phyloP scores from a whole-genome alignment of 2,113 vertebrate species.

The Passer montanus region DNA sequence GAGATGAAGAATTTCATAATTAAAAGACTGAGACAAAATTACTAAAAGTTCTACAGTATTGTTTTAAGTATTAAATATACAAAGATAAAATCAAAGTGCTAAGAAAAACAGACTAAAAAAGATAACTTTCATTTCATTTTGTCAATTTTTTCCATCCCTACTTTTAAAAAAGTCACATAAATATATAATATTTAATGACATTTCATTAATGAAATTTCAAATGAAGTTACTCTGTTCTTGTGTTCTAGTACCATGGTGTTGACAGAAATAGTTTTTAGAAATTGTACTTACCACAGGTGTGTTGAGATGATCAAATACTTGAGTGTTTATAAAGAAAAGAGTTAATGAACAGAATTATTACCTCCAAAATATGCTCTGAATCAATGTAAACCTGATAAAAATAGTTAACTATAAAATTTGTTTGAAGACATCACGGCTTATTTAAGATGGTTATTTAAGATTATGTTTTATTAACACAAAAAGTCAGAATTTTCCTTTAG shows the following conservation, averaged over 20 bases:
- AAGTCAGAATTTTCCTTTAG: background rate
- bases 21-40: background rate
- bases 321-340: background rate
- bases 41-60: background rate
- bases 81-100: background rate
- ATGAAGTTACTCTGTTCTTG: background rate
- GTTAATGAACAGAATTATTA: background rate
- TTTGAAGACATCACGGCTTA: background rate
- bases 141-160: background rate
- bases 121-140: background rate
- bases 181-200: background rate
- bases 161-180: background rate
- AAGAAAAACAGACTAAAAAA: background rate
- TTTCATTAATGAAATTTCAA: background rate
- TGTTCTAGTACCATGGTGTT: background rate
- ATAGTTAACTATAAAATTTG: background rate
- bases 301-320: background rate
- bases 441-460: background rate
- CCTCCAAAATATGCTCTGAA: background rate
- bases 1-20: background rate
- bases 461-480: background rate
- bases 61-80: background rate
- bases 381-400: background rate
- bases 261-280: background rate
- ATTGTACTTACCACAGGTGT: background rate